Evolutionary conservation across 2,797 vertebrate genomes (phyloP).

Genomic region (Buphagus erythrorhynchus): DNA sequence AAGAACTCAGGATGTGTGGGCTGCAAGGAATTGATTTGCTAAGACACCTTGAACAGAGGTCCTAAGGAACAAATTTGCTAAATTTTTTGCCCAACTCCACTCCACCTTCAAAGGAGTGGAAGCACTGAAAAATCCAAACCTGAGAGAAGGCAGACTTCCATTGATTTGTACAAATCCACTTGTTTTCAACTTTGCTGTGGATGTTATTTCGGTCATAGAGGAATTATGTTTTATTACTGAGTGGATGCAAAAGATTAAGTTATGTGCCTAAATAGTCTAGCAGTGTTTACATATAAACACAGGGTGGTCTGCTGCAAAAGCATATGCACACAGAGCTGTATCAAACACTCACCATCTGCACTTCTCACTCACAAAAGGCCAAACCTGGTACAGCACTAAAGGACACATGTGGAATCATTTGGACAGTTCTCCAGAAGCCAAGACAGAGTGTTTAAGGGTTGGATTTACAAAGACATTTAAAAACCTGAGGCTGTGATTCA

Average conservation of each 20-base stretch:
- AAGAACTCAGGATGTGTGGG: not conserved
- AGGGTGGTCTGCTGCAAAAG: constrained; percentile 61
- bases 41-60: not conserved
- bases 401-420: not conserved
- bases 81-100: not conserved
- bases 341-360: constrained; percentile 66
- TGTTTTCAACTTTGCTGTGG: not conserved
- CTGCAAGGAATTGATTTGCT: not conserved
- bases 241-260: constrained; percentile 53
- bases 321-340: constrained; percentile 58
- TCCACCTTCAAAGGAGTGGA: not conserved
- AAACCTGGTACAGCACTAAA: constrained; percentile 25
- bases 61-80: not conserved
- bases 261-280: constrained; percentile 48
- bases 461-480: constrained; percentile 33
- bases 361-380: constrained; percentile 57
- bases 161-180: not conserved
- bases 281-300: constrained; percentile 68
- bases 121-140: not conserved
- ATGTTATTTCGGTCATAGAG: not conserved
- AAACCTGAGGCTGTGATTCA: constrained; percentile 48
- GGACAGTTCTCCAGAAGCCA: constrained; percentile 38
- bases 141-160: not conserved
- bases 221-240: constrained; percentile 2
- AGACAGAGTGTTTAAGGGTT: constrained; percentile 36